A percentile compares a stretch with the other conserved stretches of the same genome.
phyloP scores from a whole-genome alignment of 2,888 invertebrate species.

The Rhagium mordax region DNA sequence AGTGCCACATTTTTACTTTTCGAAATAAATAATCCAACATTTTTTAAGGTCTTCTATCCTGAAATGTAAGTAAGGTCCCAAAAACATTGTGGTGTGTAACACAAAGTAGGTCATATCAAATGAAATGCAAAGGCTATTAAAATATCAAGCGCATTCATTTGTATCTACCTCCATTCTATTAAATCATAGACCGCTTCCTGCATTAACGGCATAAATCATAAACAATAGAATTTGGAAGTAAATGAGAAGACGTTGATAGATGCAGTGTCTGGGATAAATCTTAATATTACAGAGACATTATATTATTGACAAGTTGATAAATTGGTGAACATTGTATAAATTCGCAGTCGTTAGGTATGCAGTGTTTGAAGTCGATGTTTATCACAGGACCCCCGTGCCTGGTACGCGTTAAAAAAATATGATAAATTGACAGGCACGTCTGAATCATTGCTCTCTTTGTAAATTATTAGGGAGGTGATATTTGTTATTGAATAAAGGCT shows the following conservation, averaged over 20 bases:
- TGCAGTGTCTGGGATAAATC: slow-evolving; percentile 26
- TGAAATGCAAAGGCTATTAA: no score
- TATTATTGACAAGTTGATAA: slow-evolving; percentile 28
- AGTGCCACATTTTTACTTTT: no score
- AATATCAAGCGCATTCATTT: no score
- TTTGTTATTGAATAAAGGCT: slow-evolving; percentile 1
- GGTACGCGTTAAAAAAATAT: background rate
- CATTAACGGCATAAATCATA: slow-evolving; percentile 15
- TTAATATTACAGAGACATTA: slow-evolving; percentile 31
- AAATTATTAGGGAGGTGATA: background rate
- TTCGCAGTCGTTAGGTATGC: slow-evolving; percentile 15
- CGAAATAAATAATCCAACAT: no score
- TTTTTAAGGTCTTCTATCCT: no score
- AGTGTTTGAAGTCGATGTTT: slow-evolving; percentile 5
- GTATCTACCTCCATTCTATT: background rate
- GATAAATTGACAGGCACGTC: slow-evolving; percentile 11
- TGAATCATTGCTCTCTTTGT: background rate
- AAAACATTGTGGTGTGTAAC: no score
- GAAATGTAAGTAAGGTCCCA: no score
- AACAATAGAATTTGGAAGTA: slow-evolving; percentile 26
- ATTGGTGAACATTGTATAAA: slow-evolving; percentile 19
- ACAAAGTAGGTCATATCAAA: no score
- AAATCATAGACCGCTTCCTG: background rate
- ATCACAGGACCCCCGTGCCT: background rate
- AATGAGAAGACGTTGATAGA: slow-evolving; percentile 33